Conservation (phyloP, 2,888 invertebrate species). For the Trachelus tabidus region DNA sequence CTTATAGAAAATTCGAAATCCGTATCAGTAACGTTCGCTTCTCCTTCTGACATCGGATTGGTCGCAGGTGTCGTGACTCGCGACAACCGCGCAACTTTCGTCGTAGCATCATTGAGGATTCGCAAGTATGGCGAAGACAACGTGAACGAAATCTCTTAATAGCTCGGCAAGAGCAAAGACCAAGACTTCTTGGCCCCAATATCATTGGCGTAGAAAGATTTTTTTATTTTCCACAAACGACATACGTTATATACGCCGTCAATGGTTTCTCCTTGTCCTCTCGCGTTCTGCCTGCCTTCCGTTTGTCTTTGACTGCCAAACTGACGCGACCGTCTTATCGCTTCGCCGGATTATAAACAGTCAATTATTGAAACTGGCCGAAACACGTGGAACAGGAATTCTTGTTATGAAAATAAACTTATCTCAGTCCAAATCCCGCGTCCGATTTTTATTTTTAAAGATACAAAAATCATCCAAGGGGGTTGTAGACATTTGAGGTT, state of each 20-base stretch:
- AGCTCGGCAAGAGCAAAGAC: slow-evolving; percentile 44
- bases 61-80: neutral
- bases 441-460: neutral
- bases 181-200: slow-evolving; percentile 44
- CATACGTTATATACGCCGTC: neutral
- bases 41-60: neutral
- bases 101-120: neutral
- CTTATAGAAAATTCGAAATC: neutral
- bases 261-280: neutral
- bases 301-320: neutral
- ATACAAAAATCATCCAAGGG: neutral
- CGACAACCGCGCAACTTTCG: neutral
- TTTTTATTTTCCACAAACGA: neutral
- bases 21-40: neutral
- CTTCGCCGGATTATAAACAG: neutral
- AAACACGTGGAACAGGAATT: neutral
- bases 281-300: neutral
- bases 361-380: neutral
- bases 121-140: neutral
- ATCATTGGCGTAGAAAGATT: slow-evolving; percentile 19
- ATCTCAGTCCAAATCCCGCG: neutral
- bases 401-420: neutral
- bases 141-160: slow-evolving; percentile 35
- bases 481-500: neutral
- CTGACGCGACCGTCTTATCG: neutral